phyloP scores from a whole-genome alignment of 2,888 invertebrate species.

The Synanthedon vespiformis region DNA sequence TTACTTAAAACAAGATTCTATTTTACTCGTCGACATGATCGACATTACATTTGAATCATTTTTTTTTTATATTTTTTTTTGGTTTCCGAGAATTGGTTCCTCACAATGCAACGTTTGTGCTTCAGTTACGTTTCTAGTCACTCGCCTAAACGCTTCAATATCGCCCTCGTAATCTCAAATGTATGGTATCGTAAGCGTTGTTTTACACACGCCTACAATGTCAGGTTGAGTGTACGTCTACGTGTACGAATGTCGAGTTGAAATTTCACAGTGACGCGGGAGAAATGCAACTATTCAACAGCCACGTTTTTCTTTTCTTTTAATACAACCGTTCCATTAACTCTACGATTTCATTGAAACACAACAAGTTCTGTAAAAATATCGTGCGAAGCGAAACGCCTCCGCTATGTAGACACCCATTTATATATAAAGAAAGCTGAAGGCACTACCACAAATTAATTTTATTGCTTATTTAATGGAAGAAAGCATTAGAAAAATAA shows the following conservation, averaged over 20 bases:
- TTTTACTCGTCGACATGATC: conserved; percentile 56
- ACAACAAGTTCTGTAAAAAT: conserved; percentile 67
- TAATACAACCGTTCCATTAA: conserved; percentile 46
- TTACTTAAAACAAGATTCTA: conserved; percentile 54
- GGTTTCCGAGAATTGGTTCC: conserved; percentile 53
- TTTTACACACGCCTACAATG: conserved; percentile 48
- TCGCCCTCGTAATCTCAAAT: neutral
- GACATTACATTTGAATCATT: conserved; percentile 41
- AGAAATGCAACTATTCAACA: conserved; percentile 64
- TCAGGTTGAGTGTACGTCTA: conserved; percentile 55
- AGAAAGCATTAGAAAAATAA: conserved; percentile 64
- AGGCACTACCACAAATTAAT: conserved; percentile 67
- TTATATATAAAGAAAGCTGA: conserved; percentile 58
- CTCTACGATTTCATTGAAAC: conserved; percentile 51
- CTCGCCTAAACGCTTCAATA: neutral
- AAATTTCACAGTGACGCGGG: conserved; percentile 44
- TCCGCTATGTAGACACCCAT: conserved; percentile 42
- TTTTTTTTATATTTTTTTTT: conserved; percentile 27
- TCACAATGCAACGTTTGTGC: conserved; percentile 49
- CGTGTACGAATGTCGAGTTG: conserved; percentile 24
- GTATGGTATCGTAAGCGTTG: conserved; percentile 2
- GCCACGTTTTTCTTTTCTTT: conserved; percentile 44
- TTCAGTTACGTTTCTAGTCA: conserved; percentile 17
- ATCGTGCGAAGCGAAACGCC: conserved; percentile 62
- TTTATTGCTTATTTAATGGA: conserved; percentile 60